These are phyloP conservation scores for Caenorhabditis sp. DNA, from an alignment of 2,888 invertebrate species.

Conservation along the genomic window DNA sequence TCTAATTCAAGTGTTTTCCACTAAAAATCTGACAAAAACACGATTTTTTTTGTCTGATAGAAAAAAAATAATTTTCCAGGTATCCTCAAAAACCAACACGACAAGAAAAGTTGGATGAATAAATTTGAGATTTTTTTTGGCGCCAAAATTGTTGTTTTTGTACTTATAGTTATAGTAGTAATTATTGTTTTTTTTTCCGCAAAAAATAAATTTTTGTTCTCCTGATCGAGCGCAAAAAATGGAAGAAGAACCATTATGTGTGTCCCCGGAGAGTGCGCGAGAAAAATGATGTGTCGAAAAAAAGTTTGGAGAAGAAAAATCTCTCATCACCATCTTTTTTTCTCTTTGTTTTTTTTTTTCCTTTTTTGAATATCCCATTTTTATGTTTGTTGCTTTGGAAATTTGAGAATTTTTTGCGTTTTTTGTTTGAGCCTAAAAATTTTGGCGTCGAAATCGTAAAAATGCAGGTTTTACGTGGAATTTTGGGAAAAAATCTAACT, in stretches of 20 bases:
- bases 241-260: not conserved
- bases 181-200: not conserved
- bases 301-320: not conserved
- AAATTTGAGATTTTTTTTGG: slow-evolving; percentile 9
- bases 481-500: no score
- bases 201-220: not conserved
- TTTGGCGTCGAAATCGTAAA: no score
- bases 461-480: no score
- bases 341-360: not conserved
- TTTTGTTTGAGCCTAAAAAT: no score
- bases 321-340: not conserved
- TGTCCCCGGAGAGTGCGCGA: not conserved
- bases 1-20: no score
- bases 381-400: no score
- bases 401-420: no score
- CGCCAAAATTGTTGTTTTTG: not conserved
- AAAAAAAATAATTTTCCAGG: slow-evolving; percentile 12
- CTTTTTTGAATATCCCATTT: not conserved
- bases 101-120: slow-evolving; percentile 63
- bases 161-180: not conserved
- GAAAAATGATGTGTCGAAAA: not conserved
- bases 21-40: not conserved
- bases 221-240: not conserved
- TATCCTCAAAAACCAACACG: slow-evolving; percentile 55
- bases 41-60: no score